Base-by-base conservation (phyloP, 2,888 invertebrate species). In the Ethmia dodecea region DNA sequence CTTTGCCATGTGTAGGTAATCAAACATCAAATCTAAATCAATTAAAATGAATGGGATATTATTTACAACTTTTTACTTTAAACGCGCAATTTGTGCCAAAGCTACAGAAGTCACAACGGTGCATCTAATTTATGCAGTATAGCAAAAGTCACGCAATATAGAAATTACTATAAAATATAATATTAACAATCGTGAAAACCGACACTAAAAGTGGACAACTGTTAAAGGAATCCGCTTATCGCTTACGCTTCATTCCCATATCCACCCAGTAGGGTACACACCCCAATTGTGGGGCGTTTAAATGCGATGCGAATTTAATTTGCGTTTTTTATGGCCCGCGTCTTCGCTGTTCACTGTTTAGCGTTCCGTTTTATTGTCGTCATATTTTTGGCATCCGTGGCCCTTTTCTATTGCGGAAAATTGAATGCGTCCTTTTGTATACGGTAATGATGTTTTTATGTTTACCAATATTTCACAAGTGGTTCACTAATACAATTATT, bases 221-320 rank as follows among this genome's bases (percentile, higher is more conserved):
- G n/a, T n/a, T n/a, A n/a, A n/a, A n/a, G n/a, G n/a, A n/a, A 24
- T 24, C 20, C 40, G 32, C 38, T 45, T 33, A 31, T 25, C 57
- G 59, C 55, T 54, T 26, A 28, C 45, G 44, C 50, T 38, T 33
- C 3, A 37, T 0, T 27, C 14, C 26, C 4, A 18, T 15, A 25
- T 9, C 33, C 40, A 20, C 31, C 16, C 46, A 34, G n/a, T n/a
- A n/a, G n/a, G n/a, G n/a, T 16, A 30, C 35, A 10, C 29, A 43
- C 49, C 52, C 47, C 43, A 43, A 56, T 55, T 45, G 50, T 36
- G 47, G 54, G 55, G 53, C 43, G 59, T 60, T 69, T 60, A 59
- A 63, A 65, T 65, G 54, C 57, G 49, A 68, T 62, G 60, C 48
- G 63, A 61, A 64, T 66, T 60, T 57, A 62, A 69, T 67, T 67